Evolutionary conservation across 2,797 vertebrate species (phyloP).

Genomic region (Siniperca scherzeri): DNA sequence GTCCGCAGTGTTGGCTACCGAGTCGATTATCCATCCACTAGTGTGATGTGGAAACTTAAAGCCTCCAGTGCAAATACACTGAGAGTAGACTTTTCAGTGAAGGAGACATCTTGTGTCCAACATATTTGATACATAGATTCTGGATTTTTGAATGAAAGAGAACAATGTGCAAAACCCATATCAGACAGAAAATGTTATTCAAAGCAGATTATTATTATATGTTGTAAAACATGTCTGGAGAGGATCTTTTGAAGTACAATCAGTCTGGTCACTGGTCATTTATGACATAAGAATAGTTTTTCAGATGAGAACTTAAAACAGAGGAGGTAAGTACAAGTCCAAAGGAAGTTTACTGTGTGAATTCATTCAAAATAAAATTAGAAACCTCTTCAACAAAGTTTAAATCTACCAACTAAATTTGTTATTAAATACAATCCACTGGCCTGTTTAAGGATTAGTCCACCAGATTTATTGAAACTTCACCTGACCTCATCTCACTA

Average conservation of each 20-base stretch:
- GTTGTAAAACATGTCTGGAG: slow-evolving; percentile 2
- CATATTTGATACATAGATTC: no score
- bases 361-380: background rate
- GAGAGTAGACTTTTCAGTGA: no score
- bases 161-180: background rate
- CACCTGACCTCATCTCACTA: slow-evolving; percentile 18
- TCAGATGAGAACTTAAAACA: background rate
- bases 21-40: no score
- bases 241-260: background rate
- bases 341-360: background rate
- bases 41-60: no score
- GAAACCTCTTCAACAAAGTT: slow-evolving; percentile 3
- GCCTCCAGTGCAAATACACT: no score
- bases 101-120: no score
- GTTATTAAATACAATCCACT: slow-evolving; percentile 19
- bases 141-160: no score
- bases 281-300: background rate
- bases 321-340: background rate
- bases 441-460: slow-evolving; percentile 24
- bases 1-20: no score
- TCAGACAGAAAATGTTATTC: background rate
- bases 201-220: background rate
- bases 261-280: background rate
- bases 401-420: slow-evolving; percentile 13
- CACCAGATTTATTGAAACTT: slow-evolving; percentile 35